Base-by-base conservation (phyloP, 1,140 invertebrate species). In the Euwallacea similis region DNA sequence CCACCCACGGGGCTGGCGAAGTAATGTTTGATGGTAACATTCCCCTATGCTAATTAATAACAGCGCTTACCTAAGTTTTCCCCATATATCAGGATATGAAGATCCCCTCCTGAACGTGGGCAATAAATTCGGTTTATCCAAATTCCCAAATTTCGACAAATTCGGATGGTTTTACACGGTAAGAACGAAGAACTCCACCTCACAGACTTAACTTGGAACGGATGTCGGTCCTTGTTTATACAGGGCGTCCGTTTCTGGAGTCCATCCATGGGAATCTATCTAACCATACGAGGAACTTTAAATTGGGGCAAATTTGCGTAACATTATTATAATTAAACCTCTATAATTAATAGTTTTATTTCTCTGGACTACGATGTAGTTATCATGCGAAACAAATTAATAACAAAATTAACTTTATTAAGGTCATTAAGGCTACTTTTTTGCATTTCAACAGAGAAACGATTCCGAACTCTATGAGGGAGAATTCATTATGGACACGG, bases 111-210 rank as follows among this genome's bases (percentile, higher is more conserved):
- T 94, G 46, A 86, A 87, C 16, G 77, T 92, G 43, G 89, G 86
- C 0, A 83, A 86, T 33, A 47, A 85, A 59, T 84, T 81, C 75
- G 62, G 90, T 66, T 50, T 15, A 42, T 61, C 8, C 85, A 82
- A 0, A 84, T 82, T 2, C 84, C 85, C 2, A 83, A 88, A 87
- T 1, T 72, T 67, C 53, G 91, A 93, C 77, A 87, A 85, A 76
- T 93, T 94, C 78, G 92, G 90, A n/a, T 91, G 91, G 87, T 93
- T 94, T 82, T 93, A 93, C 79, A 85, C 85, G 81, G 91, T 93
- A 85, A 82, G 84, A 7, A 66, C 15, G 8, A 10, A 54, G n/a
- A n/a, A 41, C 16, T 61, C 21, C 21, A 2, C 21, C 21, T 33
- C 21, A 33, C 21, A 33, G 21, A 33, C 21, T 33, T 33, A 33